Percentiles rank a stretch among this genome's conserved stretches.
Evolutionary conservation across 2,888 invertebrate genomes (phyloP).

Genomic region (Theretra japonica): DNA sequence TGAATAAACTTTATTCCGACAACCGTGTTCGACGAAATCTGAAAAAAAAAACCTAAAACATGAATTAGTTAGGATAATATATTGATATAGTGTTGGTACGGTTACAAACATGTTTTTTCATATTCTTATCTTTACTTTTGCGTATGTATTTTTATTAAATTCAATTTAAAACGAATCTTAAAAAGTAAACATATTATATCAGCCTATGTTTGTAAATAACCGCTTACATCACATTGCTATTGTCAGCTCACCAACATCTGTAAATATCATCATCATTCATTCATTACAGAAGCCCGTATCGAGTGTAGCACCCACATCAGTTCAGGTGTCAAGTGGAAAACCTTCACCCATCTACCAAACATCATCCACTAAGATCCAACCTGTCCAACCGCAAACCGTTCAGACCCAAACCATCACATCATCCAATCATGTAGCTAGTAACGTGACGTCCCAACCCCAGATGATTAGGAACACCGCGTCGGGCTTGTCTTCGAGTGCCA

Average conservation of each 20-base stretch:
- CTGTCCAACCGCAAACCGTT: conserved; percentile 91
- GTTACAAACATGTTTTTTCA: too few relatives aligned
- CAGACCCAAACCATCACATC: conserved; percentile 75
- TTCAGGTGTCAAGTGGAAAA: conserved; percentile 87
- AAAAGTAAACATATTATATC: conserved; percentile 1
- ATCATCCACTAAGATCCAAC: conserved; percentile 92
- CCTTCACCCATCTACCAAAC: conserved; percentile 92
- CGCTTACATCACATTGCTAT: conserved; percentile 35
- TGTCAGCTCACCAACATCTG: conserved; percentile 61
- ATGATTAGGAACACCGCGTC: conserved; percentile 81
- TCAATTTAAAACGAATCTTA: too few relatives aligned
- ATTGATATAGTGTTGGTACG: too few relatives aligned
- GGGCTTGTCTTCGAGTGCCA: conserved; percentile 77
- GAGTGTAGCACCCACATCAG: conserved; percentile 92
- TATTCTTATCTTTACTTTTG: too few relatives aligned
- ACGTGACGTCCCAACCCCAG: conserved; percentile 80
- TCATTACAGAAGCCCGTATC: conserved; percentile 92
- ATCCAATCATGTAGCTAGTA: conserved; percentile 78
- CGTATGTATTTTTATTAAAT: too few relatives aligned
- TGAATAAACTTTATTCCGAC: too few relatives aligned
- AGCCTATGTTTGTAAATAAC: conserved; percentile 33
- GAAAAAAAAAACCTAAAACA: too few relatives aligned
- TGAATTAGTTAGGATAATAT: too few relatives aligned
- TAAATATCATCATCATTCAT: conserved; percentile 79
- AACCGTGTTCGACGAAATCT: too few relatives aligned